These are phyloP conservation scores for Erethizon dorsatum DNA, from an alignment of 2,797 vertebrate species.

Conservation along the genomic window DNA sequence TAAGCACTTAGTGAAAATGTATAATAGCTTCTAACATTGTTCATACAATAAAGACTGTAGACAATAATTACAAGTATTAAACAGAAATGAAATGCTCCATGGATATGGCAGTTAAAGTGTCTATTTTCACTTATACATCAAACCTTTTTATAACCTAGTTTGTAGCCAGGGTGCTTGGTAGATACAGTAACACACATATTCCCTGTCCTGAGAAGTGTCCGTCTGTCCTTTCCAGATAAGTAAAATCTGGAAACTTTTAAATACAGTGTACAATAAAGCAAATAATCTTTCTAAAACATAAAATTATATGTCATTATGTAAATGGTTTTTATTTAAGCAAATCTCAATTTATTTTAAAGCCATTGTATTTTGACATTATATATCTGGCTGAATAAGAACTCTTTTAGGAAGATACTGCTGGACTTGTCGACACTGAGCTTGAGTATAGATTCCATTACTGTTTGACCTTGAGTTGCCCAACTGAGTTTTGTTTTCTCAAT, in stretches of 20 bases:
- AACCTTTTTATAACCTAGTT: neutral
- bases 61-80: neutral
- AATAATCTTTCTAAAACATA: neutral
- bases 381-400: neutral
- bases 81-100: neutral
- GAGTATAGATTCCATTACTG: neutral
- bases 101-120: neutral
- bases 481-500: neutral
- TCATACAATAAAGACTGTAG: neutral
- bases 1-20: neutral
- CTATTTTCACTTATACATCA: neutral
- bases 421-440: neutral
- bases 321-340: neutral
- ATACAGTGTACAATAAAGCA: neutral
- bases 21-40: neutral
- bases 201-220: neutral
- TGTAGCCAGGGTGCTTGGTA: neutral
- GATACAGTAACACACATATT: neutral
- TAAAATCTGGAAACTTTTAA: neutral
- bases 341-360: neutral
- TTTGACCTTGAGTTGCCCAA: neutral
- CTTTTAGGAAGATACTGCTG: neutral
- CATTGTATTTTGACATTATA: slow-evolving; percentile 2
- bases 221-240: neutral
- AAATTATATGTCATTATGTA: neutral